Conservation (phyloP, 64 coral and sea anemone genomes). For the Catalaphyllia jardinei region DNA sequence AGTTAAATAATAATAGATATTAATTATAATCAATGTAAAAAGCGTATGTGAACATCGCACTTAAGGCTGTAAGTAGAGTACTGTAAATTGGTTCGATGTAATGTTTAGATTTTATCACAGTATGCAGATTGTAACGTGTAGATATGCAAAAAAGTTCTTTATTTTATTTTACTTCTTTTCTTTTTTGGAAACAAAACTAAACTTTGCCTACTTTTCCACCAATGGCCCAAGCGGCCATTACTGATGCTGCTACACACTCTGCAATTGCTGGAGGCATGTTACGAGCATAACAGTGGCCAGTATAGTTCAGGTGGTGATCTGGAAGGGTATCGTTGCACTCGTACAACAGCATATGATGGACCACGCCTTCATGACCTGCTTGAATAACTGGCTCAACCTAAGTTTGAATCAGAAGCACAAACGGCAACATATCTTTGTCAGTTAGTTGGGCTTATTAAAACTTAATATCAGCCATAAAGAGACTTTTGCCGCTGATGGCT, state of each 20-base stretch:
- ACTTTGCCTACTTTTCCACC: slow-evolving; percentile 45
- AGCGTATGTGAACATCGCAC: too few relatives aligned
- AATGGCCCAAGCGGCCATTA: slow-evolving; percentile 49
- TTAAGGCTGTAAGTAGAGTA: too few relatives aligned
- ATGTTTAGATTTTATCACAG: too few relatives aligned
- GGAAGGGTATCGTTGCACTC: slow-evolving; percentile 37
- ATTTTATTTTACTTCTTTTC: background rate
- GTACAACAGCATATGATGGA: slow-evolving; percentile 68
- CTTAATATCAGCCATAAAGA: too few relatives aligned
- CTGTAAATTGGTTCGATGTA: too few relatives aligned
- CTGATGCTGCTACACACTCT: background rate
- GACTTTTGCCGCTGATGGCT: too few relatives aligned
- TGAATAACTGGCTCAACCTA: slow-evolving; percentile 45
- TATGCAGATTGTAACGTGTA: too few relatives aligned
- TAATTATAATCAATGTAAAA: too few relatives aligned
- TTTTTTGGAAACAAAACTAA: background rate
- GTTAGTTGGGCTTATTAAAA: background rate
- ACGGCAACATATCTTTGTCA: background rate
- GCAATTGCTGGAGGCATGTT: slow-evolving; percentile 42
- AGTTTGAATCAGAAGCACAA: background rate
- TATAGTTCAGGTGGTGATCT: background rate
- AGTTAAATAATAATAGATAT: too few relatives aligned
- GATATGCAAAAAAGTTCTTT: too few relatives aligned
- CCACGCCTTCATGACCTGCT: slow-evolving; percentile 53
- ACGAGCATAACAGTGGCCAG: slow-evolving; percentile 7